phyloP scores from a whole-genome alignment of 2,113 vertebrate genomes.

The Bubo blakistoni region DNA sequence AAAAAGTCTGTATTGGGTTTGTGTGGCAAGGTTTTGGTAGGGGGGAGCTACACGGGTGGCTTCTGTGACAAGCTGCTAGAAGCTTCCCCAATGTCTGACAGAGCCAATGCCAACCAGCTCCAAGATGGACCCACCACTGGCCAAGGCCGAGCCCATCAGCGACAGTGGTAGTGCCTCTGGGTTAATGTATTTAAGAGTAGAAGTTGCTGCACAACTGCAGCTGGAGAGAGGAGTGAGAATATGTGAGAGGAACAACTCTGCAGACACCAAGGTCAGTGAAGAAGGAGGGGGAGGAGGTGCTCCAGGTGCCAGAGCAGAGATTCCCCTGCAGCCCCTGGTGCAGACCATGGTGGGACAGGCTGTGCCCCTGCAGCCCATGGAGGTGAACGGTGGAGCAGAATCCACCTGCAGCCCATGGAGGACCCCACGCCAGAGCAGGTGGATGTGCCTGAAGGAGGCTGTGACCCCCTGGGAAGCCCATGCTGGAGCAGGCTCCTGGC shows the following conservation, averaged over 20 bases:
- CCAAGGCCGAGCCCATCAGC: background rate
- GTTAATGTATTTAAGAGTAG: fast-evolving
- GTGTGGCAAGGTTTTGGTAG: background rate
- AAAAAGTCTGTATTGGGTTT: background rate
- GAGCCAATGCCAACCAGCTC: background rate
- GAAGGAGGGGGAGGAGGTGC: background rate
- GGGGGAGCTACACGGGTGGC: background rate
- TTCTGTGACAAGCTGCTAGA: background rate
- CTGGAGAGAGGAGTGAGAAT: background rate
- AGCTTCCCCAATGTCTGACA: background rate
- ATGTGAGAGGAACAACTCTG: background rate
- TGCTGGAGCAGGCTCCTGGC: background rate
- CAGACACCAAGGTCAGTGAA: too few relatives aligned
- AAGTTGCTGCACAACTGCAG: background rate
- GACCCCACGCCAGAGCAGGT: background rate
- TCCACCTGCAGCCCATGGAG: background rate
- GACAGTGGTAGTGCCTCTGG: background rate
- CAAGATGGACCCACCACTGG: too few relatives aligned
- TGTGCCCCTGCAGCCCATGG: background rate
- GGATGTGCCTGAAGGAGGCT: background rate
- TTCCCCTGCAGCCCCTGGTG: background rate
- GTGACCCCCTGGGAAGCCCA: background rate
- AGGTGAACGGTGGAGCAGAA: fast-evolving
- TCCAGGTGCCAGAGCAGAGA: background rate
- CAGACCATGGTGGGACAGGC: background rate